Evolutionary conservation across 1,140 invertebrate species (phyloP), one percentile per base, ranked within the genome.

Genomic region (Potamilus streckersoni): DNA sequence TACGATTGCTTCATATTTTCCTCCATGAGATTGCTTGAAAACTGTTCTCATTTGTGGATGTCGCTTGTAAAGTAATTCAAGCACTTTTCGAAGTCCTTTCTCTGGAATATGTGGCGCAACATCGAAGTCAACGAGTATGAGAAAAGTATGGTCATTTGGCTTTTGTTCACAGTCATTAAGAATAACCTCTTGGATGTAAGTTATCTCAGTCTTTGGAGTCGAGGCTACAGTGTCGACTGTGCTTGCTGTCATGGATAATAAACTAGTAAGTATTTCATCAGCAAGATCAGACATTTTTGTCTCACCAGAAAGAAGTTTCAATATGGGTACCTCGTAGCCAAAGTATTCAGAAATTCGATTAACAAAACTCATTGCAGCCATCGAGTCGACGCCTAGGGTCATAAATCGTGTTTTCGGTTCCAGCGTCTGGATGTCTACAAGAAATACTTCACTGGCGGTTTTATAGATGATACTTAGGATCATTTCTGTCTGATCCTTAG

Each of bases 341-440:
- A 74, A n/a, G 1, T 31, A 61, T 20, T 67, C 66, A 49, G 27
- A 68, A 15, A 74, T 57, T 23, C 56, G 14, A 68, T 74, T 74
- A 5, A 65, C 57, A 59, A 74, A 74, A 16, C 72, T 27, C 66
- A 68, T 67, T 1, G 72, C 72, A 15, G 72, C 64, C 72, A 74
- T 68, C 38, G 72, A 74, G 49, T 74, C 72, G 61, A 74, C 62
- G 17, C 72, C 72, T 16, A 74, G 57, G 2, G 11, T n/a, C 11
- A 74, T 65, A 57, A 74, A 74, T 12, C 6, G 49, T 14, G n/a
- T 38, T 20, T 60, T 49, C 49, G 27, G 64, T 11, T 60, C 13
- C 12, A 74, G 23, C 3, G 56, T 68, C 20, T n/a, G 27, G 11
- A n/a, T 61, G 55, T 74, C 72, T 17, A 62, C 66, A 38, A 74